phyloP scores from a whole-genome alignment of 2,113 vertebrate genomes.

The Rhegmatorhina hoffmannsi region DNA sequence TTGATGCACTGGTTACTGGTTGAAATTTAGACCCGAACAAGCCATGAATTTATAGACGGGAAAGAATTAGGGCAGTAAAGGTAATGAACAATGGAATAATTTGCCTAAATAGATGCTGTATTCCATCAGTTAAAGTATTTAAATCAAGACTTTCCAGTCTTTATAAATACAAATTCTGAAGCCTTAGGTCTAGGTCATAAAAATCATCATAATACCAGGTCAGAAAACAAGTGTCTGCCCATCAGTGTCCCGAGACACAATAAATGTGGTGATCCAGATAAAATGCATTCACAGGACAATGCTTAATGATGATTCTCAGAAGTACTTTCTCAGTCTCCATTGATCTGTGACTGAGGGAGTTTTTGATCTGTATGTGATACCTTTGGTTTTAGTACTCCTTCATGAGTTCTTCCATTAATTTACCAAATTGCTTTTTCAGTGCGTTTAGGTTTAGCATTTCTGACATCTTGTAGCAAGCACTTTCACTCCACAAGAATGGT shows the following conservation, averaged over 20 bases:
- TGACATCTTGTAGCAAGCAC: not conserved
- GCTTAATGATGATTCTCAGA: not conserved
- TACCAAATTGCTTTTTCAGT: not conserved
- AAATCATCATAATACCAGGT: not conserved
- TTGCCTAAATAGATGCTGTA: not conserved
- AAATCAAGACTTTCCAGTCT: not conserved
- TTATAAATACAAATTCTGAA: not conserved
- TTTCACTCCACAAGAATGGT: not conserved
- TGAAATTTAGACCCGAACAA: not conserved
- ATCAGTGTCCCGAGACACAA: not conserved
- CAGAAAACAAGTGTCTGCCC: not conserved
- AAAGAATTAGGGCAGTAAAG: not conserved
- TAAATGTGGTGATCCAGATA: not conserved
- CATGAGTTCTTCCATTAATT: not conserved
- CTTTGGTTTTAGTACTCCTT: not conserved
- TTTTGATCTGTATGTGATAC: not conserved
- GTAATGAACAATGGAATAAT: not conserved
- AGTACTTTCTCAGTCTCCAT: not conserved
- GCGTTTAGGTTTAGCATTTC: not conserved
- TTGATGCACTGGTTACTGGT: not conserved
- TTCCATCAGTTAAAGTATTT: not conserved
- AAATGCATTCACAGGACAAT: not conserved
- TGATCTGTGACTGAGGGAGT: not conserved
- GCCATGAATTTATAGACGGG: not conserved
- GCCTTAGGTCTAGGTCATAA: not conserved